Conservation (phyloP, 2,113 vertebrate genomes). For the Triplophysa dalaica region DNA sequence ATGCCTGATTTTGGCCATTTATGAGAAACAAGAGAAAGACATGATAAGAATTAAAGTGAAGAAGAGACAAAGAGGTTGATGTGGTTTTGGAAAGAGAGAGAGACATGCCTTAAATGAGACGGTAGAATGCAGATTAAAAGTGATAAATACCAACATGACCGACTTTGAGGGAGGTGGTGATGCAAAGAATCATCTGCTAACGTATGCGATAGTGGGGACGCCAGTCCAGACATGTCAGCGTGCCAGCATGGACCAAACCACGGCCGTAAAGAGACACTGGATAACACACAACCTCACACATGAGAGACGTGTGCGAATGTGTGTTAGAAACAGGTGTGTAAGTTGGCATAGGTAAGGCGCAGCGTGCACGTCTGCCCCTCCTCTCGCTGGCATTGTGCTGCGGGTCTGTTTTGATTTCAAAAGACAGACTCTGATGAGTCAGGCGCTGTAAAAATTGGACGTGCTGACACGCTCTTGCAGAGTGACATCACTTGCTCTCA, state of each 20-base stretch:
- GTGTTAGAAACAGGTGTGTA: slow-evolving; percentile 5
- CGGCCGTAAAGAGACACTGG: slow-evolving; percentile 33
- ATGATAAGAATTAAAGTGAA: neutral
- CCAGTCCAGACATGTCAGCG: slow-evolving; percentile 49
- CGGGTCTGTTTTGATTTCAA: slow-evolving; percentile 45
- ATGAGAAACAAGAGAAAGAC: neutral
- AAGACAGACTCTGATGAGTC: slow-evolving; percentile 36
- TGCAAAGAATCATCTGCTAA: slow-evolving; percentile 45
- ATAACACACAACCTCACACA: slow-evolving; percentile 25
- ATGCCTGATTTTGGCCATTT: slow-evolving; percentile 9
- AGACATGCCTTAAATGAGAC: neutral
- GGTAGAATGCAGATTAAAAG: slow-evolving; percentile 29
- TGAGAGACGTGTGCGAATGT: slow-evolving; percentile 35
- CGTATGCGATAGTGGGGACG: slow-evolving; percentile 39
- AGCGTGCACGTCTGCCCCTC: slow-evolving; percentile 39
- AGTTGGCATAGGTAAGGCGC: slow-evolving; percentile 28
- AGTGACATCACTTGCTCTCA: slow-evolving; percentile 2
- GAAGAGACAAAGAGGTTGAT: slow-evolving; percentile 3
- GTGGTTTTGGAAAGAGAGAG: neutral
- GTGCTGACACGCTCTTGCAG: neutral
- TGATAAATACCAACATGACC: slow-evolving; percentile 43
- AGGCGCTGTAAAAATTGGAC: slow-evolving; percentile 11
- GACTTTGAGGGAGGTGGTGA: slow-evolving; percentile 24
- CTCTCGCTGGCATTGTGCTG: slow-evolving; percentile 28
- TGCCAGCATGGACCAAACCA: slow-evolving; percentile 45